Evolutionary conservation across 2,888 invertebrate species (phyloP).

Genomic region (Anarsia innoxiella): DNA sequence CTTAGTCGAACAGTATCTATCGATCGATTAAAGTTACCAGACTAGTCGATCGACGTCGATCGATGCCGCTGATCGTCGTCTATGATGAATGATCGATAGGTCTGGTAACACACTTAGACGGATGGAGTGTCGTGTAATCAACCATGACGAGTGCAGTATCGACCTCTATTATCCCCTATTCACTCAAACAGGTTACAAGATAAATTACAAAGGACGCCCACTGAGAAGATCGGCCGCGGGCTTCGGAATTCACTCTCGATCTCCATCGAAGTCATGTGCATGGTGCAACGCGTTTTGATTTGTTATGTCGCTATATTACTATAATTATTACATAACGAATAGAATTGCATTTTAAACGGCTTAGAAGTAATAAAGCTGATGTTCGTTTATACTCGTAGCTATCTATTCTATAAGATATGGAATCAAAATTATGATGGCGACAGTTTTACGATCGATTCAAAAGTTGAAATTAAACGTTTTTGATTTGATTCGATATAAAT

Average conservation of each 20-base stretch:
- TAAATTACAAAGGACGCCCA: constrained; percentile 23
- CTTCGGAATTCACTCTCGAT: constrained; percentile 26
- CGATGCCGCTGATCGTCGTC: no score
- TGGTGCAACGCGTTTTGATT: constrained; percentile 21
- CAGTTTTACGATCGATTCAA: no score
- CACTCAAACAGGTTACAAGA: constrained; percentile 19
- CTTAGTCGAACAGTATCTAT: no score
- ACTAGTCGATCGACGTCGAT: no score
- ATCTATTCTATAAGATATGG: no score
- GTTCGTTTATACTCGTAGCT: no score
- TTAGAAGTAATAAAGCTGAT: no score
- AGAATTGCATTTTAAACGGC: constrained; percentile 3
- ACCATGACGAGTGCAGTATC: constrained; percentile 18
- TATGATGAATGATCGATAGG: neutral
- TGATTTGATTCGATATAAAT: no score
- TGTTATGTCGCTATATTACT: constrained; percentile 22
- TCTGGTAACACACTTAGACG: neutral
- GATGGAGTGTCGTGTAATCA: constrained; percentile 7
- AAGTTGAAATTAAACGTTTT: no score
- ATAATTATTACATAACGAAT: constrained; percentile 19
- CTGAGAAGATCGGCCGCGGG: constrained; percentile 12
- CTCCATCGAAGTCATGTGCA: constrained; percentile 19
- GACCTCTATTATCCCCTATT: constrained; percentile 14
- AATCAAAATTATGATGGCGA: no score
- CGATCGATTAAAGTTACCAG: no score